phyloP scores from a whole-genome alignment of 1,140 invertebrate genomes.

The Drosophila varians region DNA sequence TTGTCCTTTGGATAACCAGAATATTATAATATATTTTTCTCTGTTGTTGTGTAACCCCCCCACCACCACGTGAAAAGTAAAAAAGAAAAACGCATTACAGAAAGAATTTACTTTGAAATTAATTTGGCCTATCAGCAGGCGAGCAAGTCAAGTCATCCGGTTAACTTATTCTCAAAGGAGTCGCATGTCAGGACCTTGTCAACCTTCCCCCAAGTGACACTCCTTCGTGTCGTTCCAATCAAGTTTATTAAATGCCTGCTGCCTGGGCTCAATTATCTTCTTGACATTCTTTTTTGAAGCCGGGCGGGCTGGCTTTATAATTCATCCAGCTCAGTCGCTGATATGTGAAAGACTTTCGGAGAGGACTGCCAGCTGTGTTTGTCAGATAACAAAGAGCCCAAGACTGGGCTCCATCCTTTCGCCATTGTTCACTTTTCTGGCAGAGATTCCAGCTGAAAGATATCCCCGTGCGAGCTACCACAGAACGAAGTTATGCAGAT shows the following conservation, averaged over 20 bases:
- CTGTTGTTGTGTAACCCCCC: background rate
- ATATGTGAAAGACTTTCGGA: slow-evolving; percentile 45
- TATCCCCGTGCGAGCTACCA: slow-evolving; percentile 32
- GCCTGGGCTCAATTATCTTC: slow-evolving; percentile 71
- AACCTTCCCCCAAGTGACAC: slow-evolving; percentile 19
- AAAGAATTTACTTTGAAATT: slow-evolving; percentile 69
- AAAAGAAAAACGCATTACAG: slow-evolving; percentile 20
- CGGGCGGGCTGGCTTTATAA: slow-evolving; percentile 47
- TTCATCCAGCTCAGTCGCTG: slow-evolving; percentile 38
- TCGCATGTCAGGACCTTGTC: slow-evolving; percentile 47
- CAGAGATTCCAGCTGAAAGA: slow-evolving; percentile 54
- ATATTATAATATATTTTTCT: no score
- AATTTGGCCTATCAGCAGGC: slow-evolving; percentile 68
- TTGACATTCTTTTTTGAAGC: slow-evolving; percentile 64
- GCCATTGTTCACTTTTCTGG: slow-evolving; percentile 54
- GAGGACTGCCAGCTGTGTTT: slow-evolving; percentile 60
- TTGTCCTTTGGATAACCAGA: no score
- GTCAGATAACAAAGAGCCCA: slow-evolving; percentile 71
- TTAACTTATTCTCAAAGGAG: slow-evolving; percentile 42
- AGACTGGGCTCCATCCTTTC: slow-evolving; percentile 32
- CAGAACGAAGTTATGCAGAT: slow-evolving; percentile 49
- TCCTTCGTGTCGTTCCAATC: slow-evolving; percentile 19
- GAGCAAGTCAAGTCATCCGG: slow-evolving; percentile 68
- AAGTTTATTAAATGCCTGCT: slow-evolving; percentile 67
- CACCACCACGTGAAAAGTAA: background rate